Base-by-base conservation (phyloP, 2,113 vertebrate species). In the Bungarus multicinctus region DNA sequence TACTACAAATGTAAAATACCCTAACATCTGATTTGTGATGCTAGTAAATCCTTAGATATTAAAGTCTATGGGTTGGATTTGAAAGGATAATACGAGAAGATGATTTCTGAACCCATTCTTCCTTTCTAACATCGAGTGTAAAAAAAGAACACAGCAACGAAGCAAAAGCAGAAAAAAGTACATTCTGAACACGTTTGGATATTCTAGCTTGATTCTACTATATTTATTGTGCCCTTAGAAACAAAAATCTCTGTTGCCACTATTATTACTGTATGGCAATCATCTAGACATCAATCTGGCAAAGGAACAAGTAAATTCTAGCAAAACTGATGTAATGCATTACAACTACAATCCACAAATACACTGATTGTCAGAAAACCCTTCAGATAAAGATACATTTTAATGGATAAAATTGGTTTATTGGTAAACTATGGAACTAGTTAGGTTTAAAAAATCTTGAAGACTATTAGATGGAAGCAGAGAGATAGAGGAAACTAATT, bases 381-480 rank as follows among this genome's bases (percentile, higher is more conserved):
- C 81, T 58, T 93, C 96, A 96, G 92, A 91, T 94, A 92, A 91
- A 95, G 74, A 53, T 92, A 91, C 91, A 91, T 93, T 95, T 87
- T n/a, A 91, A 91, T 2, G 9, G 93, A 93, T 50, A 69, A 92
- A 93, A 88, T 92, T 95, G 52, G 45, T 52, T 94, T 89, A 89
- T 74, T 87, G 88, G 94, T 89, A 54, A 16, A 81, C n/a, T 20
- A 74, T 39, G 16, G 69, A 74, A 74, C 69, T 39, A 39, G 16
- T 34, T 69, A 18, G 30, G 64, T 18, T 74, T 74, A 34, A 74
- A 18, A 74, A 74, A 34, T 34, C 64, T 74, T 34, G 69, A 74
- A 34, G 69, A 74, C 69, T 34, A 34, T 74, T 74, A 74, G 69
- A 18, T 74, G 69, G 16, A 39, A 74, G n/a, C n/a, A 74, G 7